Conservation (phyloP, 1,140 invertebrate genomes). For the Hydropsyche tenuis region DNA sequence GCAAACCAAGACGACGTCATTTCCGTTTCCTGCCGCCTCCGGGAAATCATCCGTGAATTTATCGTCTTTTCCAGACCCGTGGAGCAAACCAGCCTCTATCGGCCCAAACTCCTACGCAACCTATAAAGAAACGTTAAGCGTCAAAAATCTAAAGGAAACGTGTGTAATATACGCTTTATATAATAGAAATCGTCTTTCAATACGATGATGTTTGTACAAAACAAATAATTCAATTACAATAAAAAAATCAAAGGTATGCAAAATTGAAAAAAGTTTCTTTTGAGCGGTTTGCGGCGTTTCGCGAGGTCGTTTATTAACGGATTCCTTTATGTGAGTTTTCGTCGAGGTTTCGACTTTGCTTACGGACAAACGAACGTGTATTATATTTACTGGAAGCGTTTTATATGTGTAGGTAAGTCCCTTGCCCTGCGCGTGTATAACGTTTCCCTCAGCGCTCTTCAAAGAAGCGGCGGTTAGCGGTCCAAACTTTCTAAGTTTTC, state of each 20-base stretch:
- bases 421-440: conserved; percentile 17
- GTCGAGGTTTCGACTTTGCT: background rate
- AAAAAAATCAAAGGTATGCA: too few relatives aligned
- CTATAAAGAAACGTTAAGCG: too few relatives aligned
- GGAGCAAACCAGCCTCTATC: conserved; percentile 10
- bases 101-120: background rate
- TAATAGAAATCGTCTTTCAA: too few relatives aligned
- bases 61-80: conserved; percentile 33
- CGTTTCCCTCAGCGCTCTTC: conserved; percentile 40
- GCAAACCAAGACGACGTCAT: conserved; percentile 46
- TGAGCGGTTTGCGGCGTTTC: background rate
- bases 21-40: conserved; percentile 37
- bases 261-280: conserved; percentile 4
- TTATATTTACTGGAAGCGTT: background rate
- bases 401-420: too few relatives aligned
- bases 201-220: too few relatives aligned
- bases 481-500: conserved; percentile 46
- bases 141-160: too few relatives aligned
- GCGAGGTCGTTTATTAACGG: conserved; percentile 20
- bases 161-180: too few relatives aligned
- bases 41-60: conserved; percentile 37
- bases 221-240: too few relatives aligned
- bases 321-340: conserved; percentile 24
- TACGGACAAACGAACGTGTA: background rate
- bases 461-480: conserved; percentile 44